A percentile compares a stretch with the other conserved stretches of the same genome.
Evolutionary conservation across 2,888 invertebrate species (phyloP).

Genomic region (Xanthorhoe designata): DNA sequence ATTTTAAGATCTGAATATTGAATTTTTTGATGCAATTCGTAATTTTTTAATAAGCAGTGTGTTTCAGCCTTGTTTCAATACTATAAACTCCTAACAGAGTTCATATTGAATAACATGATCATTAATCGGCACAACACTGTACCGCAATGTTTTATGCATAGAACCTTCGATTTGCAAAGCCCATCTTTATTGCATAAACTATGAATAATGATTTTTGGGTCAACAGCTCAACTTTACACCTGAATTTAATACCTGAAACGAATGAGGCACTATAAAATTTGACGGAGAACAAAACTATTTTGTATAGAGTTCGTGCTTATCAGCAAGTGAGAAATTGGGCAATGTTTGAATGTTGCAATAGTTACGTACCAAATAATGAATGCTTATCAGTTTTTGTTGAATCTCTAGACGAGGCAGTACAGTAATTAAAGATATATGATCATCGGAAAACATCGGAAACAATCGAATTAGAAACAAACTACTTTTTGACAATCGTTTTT

Average conservation of each 20-base stretch:
- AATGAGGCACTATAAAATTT: conserved; percentile 55
- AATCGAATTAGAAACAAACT: too few species aligned
- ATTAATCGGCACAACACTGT: conserved; percentile 48
- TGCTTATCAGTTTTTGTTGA: background rate
- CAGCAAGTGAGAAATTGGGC: conserved; percentile 40
- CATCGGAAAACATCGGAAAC: too few species aligned
- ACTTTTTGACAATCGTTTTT: too few species aligned
- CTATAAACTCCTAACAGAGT: too few species aligned
- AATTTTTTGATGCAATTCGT: too few species aligned
- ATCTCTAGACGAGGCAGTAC: background rate
- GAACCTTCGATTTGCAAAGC: conserved; percentile 77
- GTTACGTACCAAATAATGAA: conserved; percentile 35
- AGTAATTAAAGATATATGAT: background rate
- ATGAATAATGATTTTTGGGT: conserved; percentile 84
- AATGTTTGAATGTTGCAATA: conserved; percentile 42
- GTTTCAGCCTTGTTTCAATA: too few species aligned
- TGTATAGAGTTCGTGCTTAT: conserved; percentile 45
- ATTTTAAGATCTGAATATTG: too few species aligned
- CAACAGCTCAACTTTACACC: conserved; percentile 61
- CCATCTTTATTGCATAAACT: conserved; percentile 75
- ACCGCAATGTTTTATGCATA: conserved; percentile 73
- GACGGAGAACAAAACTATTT: conserved; percentile 39
- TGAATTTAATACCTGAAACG: conserved; percentile 58
- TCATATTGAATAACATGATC: background rate
- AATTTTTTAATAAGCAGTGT: too few species aligned